Conservation (phyloP, 2,797 vertebrate genomes). For the Enoplosus armatus region DNA sequence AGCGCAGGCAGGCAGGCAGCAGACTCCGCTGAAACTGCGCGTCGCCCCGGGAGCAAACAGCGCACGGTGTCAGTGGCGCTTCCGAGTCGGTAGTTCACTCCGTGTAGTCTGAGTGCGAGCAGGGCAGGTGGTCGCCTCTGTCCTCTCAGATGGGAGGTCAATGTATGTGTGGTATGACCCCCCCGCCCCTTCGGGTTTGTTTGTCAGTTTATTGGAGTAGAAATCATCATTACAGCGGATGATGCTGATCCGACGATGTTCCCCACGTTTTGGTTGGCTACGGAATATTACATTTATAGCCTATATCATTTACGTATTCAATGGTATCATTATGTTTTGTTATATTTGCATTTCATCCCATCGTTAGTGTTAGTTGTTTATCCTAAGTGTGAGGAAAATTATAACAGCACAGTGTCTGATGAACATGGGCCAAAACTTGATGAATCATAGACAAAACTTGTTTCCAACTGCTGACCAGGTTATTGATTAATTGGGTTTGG, state of each 20-base stretch:
- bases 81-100: conserved; percentile 42
- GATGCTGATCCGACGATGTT: neutral
- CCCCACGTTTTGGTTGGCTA: no score
- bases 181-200: neutral
- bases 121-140: conserved; percentile 62
- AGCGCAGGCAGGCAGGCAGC: conserved; percentile 42
- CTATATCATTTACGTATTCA: neutral
- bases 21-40: conserved; percentile 59
- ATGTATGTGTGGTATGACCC: conserved; percentile 37
- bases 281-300: neutral
- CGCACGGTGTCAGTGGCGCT: conserved; percentile 59
- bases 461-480: conserved; percentile 43
- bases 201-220: neutral
- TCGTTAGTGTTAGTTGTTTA: neutral
- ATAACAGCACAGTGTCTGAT: neutral
- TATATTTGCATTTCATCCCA: neutral
- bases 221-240: neutral
- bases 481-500: conserved; percentile 55
- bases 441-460: conserved; percentile 75
- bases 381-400: no score
- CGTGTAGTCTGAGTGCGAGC: conserved; percentile 37
- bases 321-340: neutral
- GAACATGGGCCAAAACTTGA: conserved; percentile 49
- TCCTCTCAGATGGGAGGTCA: conserved; percentile 61
- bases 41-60: conserved; percentile 48